Base-by-base conservation (phyloP, 2,113 vertebrate genomes). In the Oplegnathus fasciatus region DNA sequence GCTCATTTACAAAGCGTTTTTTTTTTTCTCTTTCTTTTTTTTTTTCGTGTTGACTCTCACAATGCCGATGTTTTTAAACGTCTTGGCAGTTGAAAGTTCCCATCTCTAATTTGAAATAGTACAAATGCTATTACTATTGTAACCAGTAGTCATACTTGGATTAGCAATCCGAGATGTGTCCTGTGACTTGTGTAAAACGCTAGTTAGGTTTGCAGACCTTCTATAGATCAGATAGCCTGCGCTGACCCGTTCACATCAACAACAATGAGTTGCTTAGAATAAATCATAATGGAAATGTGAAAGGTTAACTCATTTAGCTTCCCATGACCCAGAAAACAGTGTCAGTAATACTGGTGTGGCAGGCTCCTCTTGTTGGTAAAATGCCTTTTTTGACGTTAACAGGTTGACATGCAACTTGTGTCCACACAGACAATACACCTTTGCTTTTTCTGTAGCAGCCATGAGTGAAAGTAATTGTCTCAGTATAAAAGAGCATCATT, bases 1-100 rank as follows among this genome's bases (percentile, higher is more conserved):
- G 26, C 69, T 74, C 84, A 82, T 86, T 86, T 70, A 84, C 48
- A 84, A 84, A 78, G 55, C 20, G 0, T 15, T 2, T 26, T 40
- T 46, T n/a, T n/a, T 57, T 24, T 46, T 30, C 8, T 24, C 15
- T 50, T 72, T n/a, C n/a, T n/a, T n/a, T n/a, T n/a, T n/a, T n/a
- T n/a, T n/a, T 61, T 55, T 22, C 9, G 15, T 22, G 71, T 37
- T 52, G 46, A 60, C 66, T 69, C 50, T 58, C 44, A 28, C 9
- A 4, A 34, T 52, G 30, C 54, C 10, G 2, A 37, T 1, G 6
- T 73, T 70, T 76, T 74, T 42, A 50, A 80, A 72, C 1, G 0
- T 34, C 57, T 40, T 4, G n/a, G 3, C 24, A 46, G 52, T 6
- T 40, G 10, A 44, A 66, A 34, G 52, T 46, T 72, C n/a, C 22